Evolutionary conservation across 2,113 vertebrate species (phyloP).

Genomic region (Sakesphorus luctuosus): DNA sequence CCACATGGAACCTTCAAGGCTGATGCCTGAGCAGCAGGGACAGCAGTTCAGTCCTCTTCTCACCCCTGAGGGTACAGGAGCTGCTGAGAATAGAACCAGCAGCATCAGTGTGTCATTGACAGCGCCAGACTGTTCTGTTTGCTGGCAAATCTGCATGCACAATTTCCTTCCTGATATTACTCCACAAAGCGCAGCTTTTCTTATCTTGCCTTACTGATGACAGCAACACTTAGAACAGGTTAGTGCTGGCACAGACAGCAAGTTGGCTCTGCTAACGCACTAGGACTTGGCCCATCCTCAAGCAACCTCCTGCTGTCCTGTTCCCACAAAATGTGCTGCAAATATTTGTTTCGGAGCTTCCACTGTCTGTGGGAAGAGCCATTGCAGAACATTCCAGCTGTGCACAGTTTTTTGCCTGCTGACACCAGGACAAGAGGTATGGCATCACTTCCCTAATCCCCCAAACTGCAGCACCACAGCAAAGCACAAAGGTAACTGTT

Average conservation of each 20-base stretch:
- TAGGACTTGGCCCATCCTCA: background rate
- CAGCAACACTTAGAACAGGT: background rate
- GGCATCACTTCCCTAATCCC: background rate
- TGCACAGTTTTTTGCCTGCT: background rate
- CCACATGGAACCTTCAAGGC: background rate
- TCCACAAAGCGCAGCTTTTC: slow-evolving; percentile 41
- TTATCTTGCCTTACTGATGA: background rate
- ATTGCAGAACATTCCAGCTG: background rate
- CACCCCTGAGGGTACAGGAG: background rate
- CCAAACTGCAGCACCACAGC: background rate
- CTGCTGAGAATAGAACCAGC: slow-evolving; percentile 46
- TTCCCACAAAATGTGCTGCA: background rate
- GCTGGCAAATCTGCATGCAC: background rate
- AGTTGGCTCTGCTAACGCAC: background rate
- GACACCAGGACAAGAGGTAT: background rate
- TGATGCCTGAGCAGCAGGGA: background rate
- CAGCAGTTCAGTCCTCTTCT: background rate
- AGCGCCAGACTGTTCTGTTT: slow-evolving; percentile 8
- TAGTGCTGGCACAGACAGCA: background rate
- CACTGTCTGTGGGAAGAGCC: background rate
- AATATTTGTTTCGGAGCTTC: background rate
- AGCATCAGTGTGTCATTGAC: background rate
- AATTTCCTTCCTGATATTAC: slow-evolving; percentile 59
- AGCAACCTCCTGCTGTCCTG: background rate
- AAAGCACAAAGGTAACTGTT: background rate